A percentile compares a stretch with the other conserved stretches of the same genome.
Evolutionary conservation across 2,888 invertebrate genomes (phyloP).

Genomic region (Thecophora atra): DNA sequence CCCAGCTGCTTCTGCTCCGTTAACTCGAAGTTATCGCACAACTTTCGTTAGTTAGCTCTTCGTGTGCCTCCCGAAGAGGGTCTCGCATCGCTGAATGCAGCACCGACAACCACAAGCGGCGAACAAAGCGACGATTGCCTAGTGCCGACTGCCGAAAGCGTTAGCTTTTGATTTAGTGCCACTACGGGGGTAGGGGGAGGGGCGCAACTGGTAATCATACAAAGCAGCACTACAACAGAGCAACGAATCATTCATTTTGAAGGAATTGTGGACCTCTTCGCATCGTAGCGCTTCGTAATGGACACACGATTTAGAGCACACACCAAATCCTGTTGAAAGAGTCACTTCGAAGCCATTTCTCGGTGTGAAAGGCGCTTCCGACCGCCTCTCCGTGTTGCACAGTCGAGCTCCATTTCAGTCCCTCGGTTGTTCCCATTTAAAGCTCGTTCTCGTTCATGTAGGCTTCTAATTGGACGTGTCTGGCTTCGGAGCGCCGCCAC

Average conservation of each 20-base stretch:
- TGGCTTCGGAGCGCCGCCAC: background rate
- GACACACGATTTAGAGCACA: background rate
- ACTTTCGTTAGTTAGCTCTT: no score
- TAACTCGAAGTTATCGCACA: background rate
- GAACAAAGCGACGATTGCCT: no score
- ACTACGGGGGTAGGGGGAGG: conserved; percentile 20
- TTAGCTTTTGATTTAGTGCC: conserved; percentile 41
- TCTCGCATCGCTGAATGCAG: no score
- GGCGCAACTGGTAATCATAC: background rate
- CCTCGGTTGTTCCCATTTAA: no score
- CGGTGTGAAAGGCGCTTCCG: background rate
- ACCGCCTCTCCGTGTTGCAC: background rate
- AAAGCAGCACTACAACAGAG: conserved; percentile 5
- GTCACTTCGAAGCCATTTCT: no score
- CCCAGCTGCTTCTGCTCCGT: background rate
- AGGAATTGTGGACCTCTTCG: conserved; percentile 34
- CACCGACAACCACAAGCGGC: no score
- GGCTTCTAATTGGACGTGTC: background rate
- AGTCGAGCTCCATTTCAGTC: no score
- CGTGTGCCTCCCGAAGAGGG: no score
- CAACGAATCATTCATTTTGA: conserved; percentile 35
- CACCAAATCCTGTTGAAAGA: background rate
- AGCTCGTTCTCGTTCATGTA: background rate
- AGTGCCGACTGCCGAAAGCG: background rate
- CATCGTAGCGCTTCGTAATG: background rate